Conservation (phyloP, 2,113 vertebrate species). For the Grus americana region DNA sequence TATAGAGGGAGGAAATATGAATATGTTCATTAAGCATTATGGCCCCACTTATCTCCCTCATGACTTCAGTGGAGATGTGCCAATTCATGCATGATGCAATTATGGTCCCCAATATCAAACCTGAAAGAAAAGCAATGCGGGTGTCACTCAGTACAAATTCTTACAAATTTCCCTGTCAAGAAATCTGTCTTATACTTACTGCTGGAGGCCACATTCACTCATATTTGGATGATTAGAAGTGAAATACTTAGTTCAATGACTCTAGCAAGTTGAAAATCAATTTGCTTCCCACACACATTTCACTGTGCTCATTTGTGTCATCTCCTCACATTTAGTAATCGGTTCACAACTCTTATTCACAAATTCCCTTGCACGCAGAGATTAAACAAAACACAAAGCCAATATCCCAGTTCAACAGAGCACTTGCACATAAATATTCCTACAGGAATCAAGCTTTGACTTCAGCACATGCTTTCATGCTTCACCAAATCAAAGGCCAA, state of each 20-base stretch:
- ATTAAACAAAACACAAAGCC: constrained; percentile 22
- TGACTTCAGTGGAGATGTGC: neutral
- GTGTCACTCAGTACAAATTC: neutral
- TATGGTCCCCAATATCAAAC: neutral
- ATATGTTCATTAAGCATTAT: constrained; percentile 25
- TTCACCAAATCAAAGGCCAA: neutral
- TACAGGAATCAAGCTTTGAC: neutral
- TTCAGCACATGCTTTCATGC: neutral
- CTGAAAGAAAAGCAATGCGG: neutral
- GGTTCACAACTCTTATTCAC: neutral
- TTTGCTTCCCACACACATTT: constrained; percentile 20
- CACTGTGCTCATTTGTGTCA: neutral
- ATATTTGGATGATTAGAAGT: neutral
- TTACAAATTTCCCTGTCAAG: neutral
- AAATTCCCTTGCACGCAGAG: neutral
- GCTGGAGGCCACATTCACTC: neutral
- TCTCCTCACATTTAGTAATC: neutral
- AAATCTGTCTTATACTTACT: neutral
- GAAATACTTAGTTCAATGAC: neutral
- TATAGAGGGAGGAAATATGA: constrained; percentile 5
- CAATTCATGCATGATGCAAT: neutral
- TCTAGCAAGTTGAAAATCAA: neutral
- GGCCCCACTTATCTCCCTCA: neutral
- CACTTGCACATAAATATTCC: neutral
- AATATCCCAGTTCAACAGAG: neutral